Base-by-base conservation (phyloP, 2,888 invertebrate species). In the Abrostola tripartita region DNA sequence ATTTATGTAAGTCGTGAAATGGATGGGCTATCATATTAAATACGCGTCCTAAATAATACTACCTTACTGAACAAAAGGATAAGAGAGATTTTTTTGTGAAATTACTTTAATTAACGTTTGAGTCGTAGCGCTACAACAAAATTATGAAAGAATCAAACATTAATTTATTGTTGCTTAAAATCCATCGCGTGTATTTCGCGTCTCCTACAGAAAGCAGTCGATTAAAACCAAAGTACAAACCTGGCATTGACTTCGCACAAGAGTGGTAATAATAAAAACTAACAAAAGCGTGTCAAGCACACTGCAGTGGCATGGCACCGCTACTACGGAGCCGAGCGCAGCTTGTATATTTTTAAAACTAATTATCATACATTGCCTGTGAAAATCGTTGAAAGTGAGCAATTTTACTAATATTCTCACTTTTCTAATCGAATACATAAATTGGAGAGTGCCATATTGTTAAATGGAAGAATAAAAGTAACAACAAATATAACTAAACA, bases 261-360 rank as follows among this genome's bases (percentile, higher is more conserved):
- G 42, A 54, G 70, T 52, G 59, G 37, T 64, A 61, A 64, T 63
- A 41, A 9, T 37, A 52, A 55, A 40, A 58, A 38, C 58, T 55
- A 64, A 61, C 44, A 64, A 50, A 72, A 72, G 64, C 75, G 64
- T 72, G 72, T 72, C 71, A 72, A 74, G 71, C 60, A 62, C 57
- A 51, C 42, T 40, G n/a, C 37, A 11, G 6, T 54, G 24, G 9
- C 44, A 61, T 41, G 12, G 42, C 61, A 53, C 61, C 52, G 60
- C 52, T 51, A 60, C 44, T 57, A 60, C 52, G 50, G 52, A 36
- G 44, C 7, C 47, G 53, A 54, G 52, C 57, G 63, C 55, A 47
- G 57, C 11, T 12, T 60, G 47, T 54, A 35, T 61, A 57, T 73
- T 66, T 65, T 58, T 49, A 47, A 52, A 73, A 61, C 51, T 59